Conservation (phyloP, 2,797 vertebrate species). For the Gephyroberyx darwinii region DNA sequence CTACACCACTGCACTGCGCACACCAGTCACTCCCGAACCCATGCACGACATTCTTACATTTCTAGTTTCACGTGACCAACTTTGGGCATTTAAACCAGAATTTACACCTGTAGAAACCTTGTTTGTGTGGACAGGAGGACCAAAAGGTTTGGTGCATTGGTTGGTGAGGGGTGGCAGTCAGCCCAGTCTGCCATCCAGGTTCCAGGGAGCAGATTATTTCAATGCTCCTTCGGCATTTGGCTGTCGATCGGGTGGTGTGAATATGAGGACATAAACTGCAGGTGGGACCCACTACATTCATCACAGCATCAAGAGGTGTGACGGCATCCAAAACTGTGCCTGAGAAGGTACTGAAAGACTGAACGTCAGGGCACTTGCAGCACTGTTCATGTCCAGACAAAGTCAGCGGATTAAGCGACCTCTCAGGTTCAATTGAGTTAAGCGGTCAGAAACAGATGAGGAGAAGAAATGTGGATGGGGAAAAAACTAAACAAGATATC, state of each 20-base stretch:
- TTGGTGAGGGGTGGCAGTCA: conserved; percentile 30
- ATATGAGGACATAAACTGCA: conserved; percentile 10
- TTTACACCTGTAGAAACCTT: conserved; percentile 24
- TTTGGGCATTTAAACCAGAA: conserved; percentile 37
- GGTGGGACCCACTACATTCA: conserved; percentile 60
- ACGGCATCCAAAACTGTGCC: conserved; percentile 15
- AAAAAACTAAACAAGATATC: conserved; percentile 29
- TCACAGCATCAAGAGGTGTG: conserved; percentile 39
- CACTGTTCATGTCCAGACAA: neutral
- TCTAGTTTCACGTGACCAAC: conserved; percentile 22
- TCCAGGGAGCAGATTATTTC: conserved; percentile 29
- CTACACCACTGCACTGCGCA: conserved; percentile 43
- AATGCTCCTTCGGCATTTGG: conserved; percentile 13
- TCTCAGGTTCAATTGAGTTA: conserved; percentile 37
- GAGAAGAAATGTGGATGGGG: conserved; percentile 4
- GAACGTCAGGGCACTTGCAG: conserved; percentile 44
- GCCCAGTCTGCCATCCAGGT: conserved; percentile 32
- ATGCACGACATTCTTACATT: conserved; percentile 31
- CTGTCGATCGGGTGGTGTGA: conserved; percentile 6
- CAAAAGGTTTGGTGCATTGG: conserved; percentile 41
- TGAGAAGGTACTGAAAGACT: conserved; percentile 44
- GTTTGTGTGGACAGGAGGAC: conserved; percentile 39
- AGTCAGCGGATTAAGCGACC: conserved; percentile 2
- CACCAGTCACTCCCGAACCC: conserved; percentile 29
- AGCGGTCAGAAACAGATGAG: conserved; percentile 35